A percentile compares a stretch with the other conserved stretches of the same genome.
phyloP scores from a whole-genome alignment of 2,888 invertebrate genomes.

The Orthosia cruda region DNA sequence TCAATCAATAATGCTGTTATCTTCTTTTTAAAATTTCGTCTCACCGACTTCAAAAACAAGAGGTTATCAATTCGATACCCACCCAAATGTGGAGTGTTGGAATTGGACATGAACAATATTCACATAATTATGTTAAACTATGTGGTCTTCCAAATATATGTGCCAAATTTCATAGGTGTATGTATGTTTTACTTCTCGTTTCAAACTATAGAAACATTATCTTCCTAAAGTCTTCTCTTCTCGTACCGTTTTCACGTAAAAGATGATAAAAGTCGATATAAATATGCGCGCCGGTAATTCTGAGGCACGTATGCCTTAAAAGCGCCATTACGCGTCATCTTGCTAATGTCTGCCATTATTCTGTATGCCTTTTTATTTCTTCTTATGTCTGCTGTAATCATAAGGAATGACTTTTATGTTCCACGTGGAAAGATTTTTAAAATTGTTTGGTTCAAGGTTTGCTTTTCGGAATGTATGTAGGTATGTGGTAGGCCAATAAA shows the following conservation, averaged over 20 bases:
- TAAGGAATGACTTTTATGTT: slow-evolving; percentile 49
- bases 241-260: slow-evolving; percentile 8
- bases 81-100: too few species aligned
- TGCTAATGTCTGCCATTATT: slow-evolving; percentile 68
- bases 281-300: slow-evolving; percentile 55
- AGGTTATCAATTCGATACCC: too few species aligned
- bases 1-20: too few species aligned
- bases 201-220: not conserved
- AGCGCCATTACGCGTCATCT: slow-evolving; percentile 67
- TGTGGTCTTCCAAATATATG: too few species aligned
- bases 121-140: too few species aligned
- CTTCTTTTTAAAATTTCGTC: too few species aligned
- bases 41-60: too few species aligned
- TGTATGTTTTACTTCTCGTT: not conserved
- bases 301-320: slow-evolving; percentile 60
- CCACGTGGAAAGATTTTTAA: slow-evolving; percentile 22
- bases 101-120: too few species aligned
- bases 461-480: not conserved
- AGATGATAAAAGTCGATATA: slow-evolving; percentile 47
- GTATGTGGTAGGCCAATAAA: not conserved
- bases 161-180: too few species aligned
- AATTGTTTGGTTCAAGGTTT: not conserved
- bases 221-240: not conserved
- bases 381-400: slow-evolving; percentile 55
- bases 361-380: slow-evolving; percentile 58